Base-by-base conservation (phyloP, 2,113 vertebrate species). In the Etia nguti region DNA sequence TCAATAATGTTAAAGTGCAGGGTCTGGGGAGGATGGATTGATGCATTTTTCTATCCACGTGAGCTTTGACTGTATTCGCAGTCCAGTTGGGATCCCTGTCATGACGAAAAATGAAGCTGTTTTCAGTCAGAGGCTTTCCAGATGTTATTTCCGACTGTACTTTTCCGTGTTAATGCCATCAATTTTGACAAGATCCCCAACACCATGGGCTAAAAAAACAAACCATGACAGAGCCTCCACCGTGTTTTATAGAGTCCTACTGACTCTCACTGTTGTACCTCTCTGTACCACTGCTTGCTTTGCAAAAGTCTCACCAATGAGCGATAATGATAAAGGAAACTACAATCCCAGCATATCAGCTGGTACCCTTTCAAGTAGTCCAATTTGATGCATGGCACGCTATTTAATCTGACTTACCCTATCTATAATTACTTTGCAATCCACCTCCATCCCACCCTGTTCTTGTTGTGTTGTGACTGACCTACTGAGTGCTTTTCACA, bases 391-490 rank as follows among this genome's bases (percentile, higher is more conserved):
- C 41, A 2, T 13, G 13, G 13, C 38, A 70, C 3, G 24, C 0
- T 68, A n/a, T 68, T 68, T 41, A 41, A 68, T 68, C 36, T 70
- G 65, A 70, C 36, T 70, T 43, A 26, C 5, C 22, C 38, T 46
- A 6, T 43, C 38, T 73, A 0, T 24, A 73, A 43, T 75, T 75
- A 48, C 41, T 29, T 46, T 43, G 6, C 65, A 43, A 70, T 38
- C 65, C 65, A 24, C n/a, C 20, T 70, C n/a, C 24, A 43, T 36
- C 2, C 34, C 41, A 75, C 24, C 22, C 43, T 18, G n/a, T 46
- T 73, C 24, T 75, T 75, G 15, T 48, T 29, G 41, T 29, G 68
- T 46, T 75, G 68, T 75, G 41, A 48, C 26, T 29, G 41, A 48
- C 22, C 9, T 48, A 26, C 24, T 20, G 41, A 75, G 15, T 48